Evolutionary conservation across 2,113 vertebrate species (phyloP).

Genomic region (Hassar affinis): DNA sequence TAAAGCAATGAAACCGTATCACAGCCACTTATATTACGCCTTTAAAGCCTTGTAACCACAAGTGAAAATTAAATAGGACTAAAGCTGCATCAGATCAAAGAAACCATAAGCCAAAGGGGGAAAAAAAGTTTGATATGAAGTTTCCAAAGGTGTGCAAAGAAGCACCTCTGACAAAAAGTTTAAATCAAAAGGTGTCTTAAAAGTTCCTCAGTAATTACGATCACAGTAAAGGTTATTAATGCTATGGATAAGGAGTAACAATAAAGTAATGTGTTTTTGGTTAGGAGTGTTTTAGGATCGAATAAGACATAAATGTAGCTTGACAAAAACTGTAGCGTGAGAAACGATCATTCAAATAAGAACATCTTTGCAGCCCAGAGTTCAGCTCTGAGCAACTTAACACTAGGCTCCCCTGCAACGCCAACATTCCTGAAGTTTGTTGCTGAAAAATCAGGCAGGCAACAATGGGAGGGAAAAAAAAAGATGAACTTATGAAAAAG

Average conservation of each 20-base stretch:
- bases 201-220: conserved; percentile 70
- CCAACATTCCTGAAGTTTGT: conserved; percentile 44
- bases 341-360: conserved; percentile 46
- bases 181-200: conserved; percentile 59
- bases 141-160: conserved; percentile 86
- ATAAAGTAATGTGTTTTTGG: conserved; percentile 81
- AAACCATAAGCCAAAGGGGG: conserved; percentile 72
- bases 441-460: conserved; percentile 24
- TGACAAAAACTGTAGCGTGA: conserved; percentile 46
- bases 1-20: conserved; percentile 77
- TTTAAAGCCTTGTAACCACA: conserved; percentile 81
- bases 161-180: conserved; percentile 68
- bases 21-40: conserved; percentile 76
- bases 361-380: conserved; percentile 39
- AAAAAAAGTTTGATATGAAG: conserved; percentile 82
- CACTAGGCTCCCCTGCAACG: conserved; percentile 46
- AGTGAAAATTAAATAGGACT: conserved; percentile 68
- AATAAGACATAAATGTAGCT: conserved; percentile 70
- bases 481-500: conserved; percentile 41
- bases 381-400: conserved; percentile 43
- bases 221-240: conserved; percentile 57
- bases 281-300: conserved; percentile 90
- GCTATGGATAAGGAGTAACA: conserved; percentile 53
- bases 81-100: conserved; percentile 68
- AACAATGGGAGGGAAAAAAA: conserved; percentile 27